phyloP scores from a whole-genome alignment of 2,888 invertebrate species.

The Sinodicranocentrus sp. region DNA sequence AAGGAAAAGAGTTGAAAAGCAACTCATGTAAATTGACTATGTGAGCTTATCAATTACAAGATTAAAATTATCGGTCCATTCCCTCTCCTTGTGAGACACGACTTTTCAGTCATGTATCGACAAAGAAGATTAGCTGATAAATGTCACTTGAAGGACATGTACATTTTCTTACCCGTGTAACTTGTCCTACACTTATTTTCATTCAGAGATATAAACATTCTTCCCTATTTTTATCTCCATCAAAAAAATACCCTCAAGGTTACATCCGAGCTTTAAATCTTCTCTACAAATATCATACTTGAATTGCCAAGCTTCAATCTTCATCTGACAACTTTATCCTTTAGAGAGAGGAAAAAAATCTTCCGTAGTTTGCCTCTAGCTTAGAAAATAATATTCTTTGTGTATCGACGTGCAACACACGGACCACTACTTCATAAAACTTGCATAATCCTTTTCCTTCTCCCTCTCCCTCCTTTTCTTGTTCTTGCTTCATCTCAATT shows the following conservation, averaged over 20 bases:
- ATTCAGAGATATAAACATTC: no score
- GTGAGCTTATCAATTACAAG: constrained; percentile 62
- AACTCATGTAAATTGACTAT: constrained; percentile 30
- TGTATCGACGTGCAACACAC: constrained; percentile 39
- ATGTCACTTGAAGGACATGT: neutral
- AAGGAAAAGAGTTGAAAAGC: constrained; percentile 1
- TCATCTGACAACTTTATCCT: constrained; percentile 16
- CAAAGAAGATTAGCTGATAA: constrained; percentile 33
- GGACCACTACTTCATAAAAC: constrained; percentile 53
- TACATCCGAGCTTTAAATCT: no score
- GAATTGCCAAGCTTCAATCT: no score
- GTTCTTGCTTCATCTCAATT: constrained; percentile 39
- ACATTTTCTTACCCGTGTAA: no score
- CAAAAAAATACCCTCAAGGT: constrained; percentile 15
- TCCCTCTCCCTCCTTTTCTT: constrained; percentile 11
- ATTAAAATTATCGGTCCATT: constrained; percentile 53
- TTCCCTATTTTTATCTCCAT: constrained; percentile 41
- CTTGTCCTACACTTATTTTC: no score
- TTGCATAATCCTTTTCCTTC: constrained; percentile 48
- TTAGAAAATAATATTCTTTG: constrained; percentile 41
- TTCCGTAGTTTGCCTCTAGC: constrained; percentile 45
- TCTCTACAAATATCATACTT: constrained; percentile 10
- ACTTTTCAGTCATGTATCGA: constrained; percentile 58
- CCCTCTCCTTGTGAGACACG: constrained; percentile 39
- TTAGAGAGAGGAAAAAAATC: constrained; percentile 19